Base-by-base conservation (phyloP, 2,113 vertebrate genomes). In the Odontesthes bonariensis region DNA sequence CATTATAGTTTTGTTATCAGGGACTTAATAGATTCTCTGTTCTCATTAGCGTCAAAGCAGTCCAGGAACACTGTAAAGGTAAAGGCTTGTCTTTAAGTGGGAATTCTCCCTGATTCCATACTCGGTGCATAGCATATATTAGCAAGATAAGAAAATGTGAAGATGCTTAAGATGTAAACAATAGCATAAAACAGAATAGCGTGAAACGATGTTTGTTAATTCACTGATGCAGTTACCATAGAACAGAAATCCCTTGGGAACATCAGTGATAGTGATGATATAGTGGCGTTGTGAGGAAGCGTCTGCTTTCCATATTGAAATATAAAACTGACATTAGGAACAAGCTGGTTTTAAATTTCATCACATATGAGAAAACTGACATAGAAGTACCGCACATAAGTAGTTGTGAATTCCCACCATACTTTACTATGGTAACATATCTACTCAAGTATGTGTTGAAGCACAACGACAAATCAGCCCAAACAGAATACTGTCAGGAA, bases 331-430 rank as follows among this genome's bases (percentile, higher is more conserved):
- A 77, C 68, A 83, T 33, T 63, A 46, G 68, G 60, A 73, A 86
- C 32, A 59, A 40, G 54, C 63, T 88, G 68, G 79, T 79, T 81
- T 68, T 82, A 86, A 85, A 82, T 79, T 77, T 83, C 38, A 86
- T 83, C 69, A 77, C 55, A 11, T 32, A 70, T 51, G 44, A 31
- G 53, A 32, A 54, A 59, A 17, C 35, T 11, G 57, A 20, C 38
- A 56, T 49, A 55, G 20, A 52, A 69, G 22, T 6, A 61, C 35
- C 22, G 6, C 44, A 47, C 23, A 54, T 33, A 47, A 2, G 58
- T 35, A 78, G 69, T 60, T 58, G 71, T 82, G 55, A 85, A 71
- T 78, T 69, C 49, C 56, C n/a, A 46, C 31, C 7, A 52, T n/a
- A 44, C 23, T 60, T 70, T 22, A 62, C 20, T 19, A 12, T 33